These are phyloP conservation scores for Lamprologus speciosus DNA, from an alignment of 2,113 vertebrate genomes.

Conservation along the genomic window DNA sequence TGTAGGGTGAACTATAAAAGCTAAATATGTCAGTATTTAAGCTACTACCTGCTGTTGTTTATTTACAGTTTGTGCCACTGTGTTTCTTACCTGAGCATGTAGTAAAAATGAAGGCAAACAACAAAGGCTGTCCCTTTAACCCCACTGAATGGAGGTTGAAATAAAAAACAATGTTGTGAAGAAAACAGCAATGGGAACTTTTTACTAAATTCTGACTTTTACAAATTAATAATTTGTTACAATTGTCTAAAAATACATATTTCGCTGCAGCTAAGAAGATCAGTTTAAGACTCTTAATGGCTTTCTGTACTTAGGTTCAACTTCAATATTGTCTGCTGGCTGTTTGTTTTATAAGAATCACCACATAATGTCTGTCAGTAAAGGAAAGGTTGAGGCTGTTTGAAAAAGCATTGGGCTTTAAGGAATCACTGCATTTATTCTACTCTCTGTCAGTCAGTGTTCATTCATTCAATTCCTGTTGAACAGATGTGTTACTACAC, in stretches of 20 bases:
- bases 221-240: background rate
- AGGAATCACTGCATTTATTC: background rate
- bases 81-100: background rate
- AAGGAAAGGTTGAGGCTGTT: background rate
- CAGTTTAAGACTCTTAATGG: background rate
- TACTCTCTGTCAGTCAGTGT: background rate
- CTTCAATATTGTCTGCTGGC: background rate
- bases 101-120: background rate
- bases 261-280: background rate
- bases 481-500: conserved; percentile 1
- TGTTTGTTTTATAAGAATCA: background rate
- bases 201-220: background rate
- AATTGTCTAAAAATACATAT: background rate
- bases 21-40: background rate
- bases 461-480: background rate
- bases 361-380: too few species aligned
- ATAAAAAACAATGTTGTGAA: background rate
- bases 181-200: background rate
- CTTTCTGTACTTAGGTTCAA: background rate
- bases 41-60: background rate
- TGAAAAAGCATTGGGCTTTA: background rate
- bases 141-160: background rate
- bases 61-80: background rate
- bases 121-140: background rate
- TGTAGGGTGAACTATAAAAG: background rate